Evolutionary conservation across 2,888 invertebrate species (phyloP), one percentile per base, ranked within the genome.

Genomic region (Catocala nupta): DNA sequence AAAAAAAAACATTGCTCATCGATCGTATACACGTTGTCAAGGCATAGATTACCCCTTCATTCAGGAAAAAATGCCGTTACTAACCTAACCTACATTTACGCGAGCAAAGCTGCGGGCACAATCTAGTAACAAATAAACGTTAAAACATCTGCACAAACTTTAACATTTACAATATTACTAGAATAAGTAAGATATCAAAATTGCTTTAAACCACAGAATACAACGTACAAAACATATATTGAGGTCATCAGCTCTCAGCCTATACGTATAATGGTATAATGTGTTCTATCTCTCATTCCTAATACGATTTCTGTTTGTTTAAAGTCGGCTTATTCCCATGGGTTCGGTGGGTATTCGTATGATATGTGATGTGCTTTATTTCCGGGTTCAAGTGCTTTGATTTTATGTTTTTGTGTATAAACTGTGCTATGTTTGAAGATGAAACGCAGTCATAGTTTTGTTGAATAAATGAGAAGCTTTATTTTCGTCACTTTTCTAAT

Each of bases 221-320:
- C 6, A 39, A 5, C 8, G 8, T 39, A 2, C 4, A 7, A 7
- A 5, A 48, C 3, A 11, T n/a, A n/a, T n/a, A n/a, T 49, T 34
- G 6, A 33, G 25, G 51, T 11, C 7, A 12, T 12, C 13, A 58
- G 58, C 63, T 58, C 63, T 42, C 11, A 5, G 25, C n/a, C 63
- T 63, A 51, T 10, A 53, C 44, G 48, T 50, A 57, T 53, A 54
- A 73, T 57, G 44, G 60, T 53, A 51, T 65, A 66, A 70, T 70
- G 59, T 47, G 36, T 57, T 54, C 57, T 43, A 70, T 73, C 45
- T 70, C 59, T 64, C 58, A 63, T 59, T 59, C 54, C 34, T 16
- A 62, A 59, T 44, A 53, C 45, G 58, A 42, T 55, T 48, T 45
- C 45, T 57, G 58, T 63, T 63, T 63, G 50, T 54, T 54, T 63